Base-by-base conservation (phyloP, 1,140 invertebrate species). In the Drosophila carrolli region DNA sequence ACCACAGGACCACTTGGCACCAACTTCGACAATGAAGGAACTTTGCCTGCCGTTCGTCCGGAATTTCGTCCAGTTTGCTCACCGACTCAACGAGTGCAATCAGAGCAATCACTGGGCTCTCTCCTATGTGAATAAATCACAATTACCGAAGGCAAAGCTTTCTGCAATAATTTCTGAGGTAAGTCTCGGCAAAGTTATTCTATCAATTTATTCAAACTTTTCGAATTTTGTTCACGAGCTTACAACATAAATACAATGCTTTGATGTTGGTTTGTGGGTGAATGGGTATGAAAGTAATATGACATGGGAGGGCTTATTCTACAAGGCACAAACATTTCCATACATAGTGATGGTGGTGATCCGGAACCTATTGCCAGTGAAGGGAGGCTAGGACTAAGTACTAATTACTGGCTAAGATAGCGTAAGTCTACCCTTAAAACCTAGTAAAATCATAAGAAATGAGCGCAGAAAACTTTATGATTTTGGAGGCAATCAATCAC, bases 401-500 rank as follows among this genome's bases (percentile, higher is more conserved):
- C 81, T 85, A 78, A 67, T 63, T 46, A 51, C 71, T 66, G 75
- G 54, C 48, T 75, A 60, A 44, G 47, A 71, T 75, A 81, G 58
- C 44, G 40, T 59, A 57, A 46, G 38, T 50, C 80, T 89, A 88
- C 84, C 84, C 84, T 88, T 89, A 88, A 41, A 59, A 89, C 84
- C 68, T 89, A 88, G 47, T 89, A 88, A 88, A 89, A 88, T 83
- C 84, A 84, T 89, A 74, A 68, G 63, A 62, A 50, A 40, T 48
- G 47, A 38, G 35, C 40, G 40, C 40, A 46, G 35, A 44, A 57
- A 50, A 46, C 23, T 38, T 5, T 13, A 11, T 35, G 14, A 23
- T 2, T 27, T 19, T 63, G 27, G 58, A 29, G 8, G 14, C 5
- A 37, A 19, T 58, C n/a, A 32, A 47, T 16, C 4, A 3, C 8